Evolutionary conservation across 2,888 invertebrate genomes (phyloP), one percentile per base, ranked within the genome.

Genomic region (Podotricha telesiphe): DNA sequence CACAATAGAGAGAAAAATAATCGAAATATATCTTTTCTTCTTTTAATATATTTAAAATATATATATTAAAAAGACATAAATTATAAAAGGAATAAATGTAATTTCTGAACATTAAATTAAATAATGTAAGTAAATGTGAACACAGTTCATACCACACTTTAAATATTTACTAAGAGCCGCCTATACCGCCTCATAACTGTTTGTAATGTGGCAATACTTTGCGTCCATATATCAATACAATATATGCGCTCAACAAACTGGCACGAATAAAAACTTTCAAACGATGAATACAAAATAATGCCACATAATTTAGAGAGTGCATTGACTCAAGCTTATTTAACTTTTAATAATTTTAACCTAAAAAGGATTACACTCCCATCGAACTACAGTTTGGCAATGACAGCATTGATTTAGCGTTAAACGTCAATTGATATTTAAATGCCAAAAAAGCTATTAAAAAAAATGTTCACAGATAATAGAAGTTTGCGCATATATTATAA

Each of bases 261-360:
- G 72, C 72, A 72, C 73, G 34, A 61, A 67, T 59, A 45, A 63
- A 70, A 58, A 66, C 47, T 19, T 42, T 59, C 59, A 64, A 51
- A 66, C 61, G 40, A 61, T 69, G 70, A 67, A 67, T 48, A 73
- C 71, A 75, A 74, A 74, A 69, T 69, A 66, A 67, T 70, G 68
- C 71, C 73, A 72, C 67, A 72, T 19, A 67, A 68, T 66, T 53
- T 66, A 68, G 69, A 70, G 69, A 72, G 72, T 74, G 65, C 69
- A 67, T 47, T 55, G 71, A 75, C 72, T 70, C 73, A 68, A 76
- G 73, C 74, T 73, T 55, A 37, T 55, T 37, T 5, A 72, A 64
- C 50, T 65, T 66, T 62, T 58, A 67, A 58, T 58, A 37, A 55
- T n/a, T 42, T 40, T 58, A 40, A 56, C 19, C 56, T 40, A 56